Base-by-base conservation (phyloP, 2,888 invertebrate species). In the Drosophila mayaguana region DNA sequence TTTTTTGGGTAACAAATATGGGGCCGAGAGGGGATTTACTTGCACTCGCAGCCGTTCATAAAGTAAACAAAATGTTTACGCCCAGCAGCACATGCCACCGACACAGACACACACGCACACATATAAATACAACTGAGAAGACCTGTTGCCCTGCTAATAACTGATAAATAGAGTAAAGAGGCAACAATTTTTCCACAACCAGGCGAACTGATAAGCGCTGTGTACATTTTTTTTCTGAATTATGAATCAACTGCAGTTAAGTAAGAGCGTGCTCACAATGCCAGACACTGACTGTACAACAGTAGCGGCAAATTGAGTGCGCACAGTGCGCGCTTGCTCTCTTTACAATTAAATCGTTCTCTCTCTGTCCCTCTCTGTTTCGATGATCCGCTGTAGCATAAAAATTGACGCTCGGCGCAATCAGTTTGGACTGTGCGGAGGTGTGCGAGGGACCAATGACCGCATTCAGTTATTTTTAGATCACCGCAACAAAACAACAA, bases 391-490 rank as follows among this genome's bases (percentile, higher is more conserved):
- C 55, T 53, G 73, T 73, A 86, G 81, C 88, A 84, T 88, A 84
- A 71, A 79, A 85, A 71, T 74, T 66, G 54, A 61, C 68, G 54
- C 67, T 73, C 69, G 11, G 16, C 71, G 81, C 75, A 73, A 68
- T 78, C 79, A 65, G 63, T 65, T 69, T 72, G 48, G 43, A 32
- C 61, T 62, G 63, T 64, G 68, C 54, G 61, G 42, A 63, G 63
- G 63, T 72, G 86, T 68, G 67, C 64, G 83, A 71, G 74, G 83
- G 87, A 70, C 84, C 85, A 87, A 87, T 87, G 86, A 88, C 89
- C 86, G 86, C 86, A 84, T 85, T 89, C 75, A 75, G 77, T 64
- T 87, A 89, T 87, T 81, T 83, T 83, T 87, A 87, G 89, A 63
- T 67, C 48, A 59, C 74, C 63, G 56, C 57, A 75, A 69, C 64